phyloP scores from a whole-genome alignment of 2,113 vertebrate species.

The Picathartes gymnocephalus region DNA sequence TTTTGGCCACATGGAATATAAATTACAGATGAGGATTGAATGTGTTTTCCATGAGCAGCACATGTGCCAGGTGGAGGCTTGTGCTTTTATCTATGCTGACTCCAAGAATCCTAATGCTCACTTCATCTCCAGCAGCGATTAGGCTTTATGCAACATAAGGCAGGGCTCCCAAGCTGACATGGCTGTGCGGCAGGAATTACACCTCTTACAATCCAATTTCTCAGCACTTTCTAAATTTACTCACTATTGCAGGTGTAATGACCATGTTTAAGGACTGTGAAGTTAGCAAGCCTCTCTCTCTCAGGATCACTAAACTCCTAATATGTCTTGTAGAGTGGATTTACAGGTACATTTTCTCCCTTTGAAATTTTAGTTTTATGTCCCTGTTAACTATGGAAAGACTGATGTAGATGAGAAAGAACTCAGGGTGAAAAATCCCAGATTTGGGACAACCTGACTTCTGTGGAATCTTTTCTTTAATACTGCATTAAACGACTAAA shows the following conservation, averaged over 20 bases:
- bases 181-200: background rate
- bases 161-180: background rate
- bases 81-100: background rate
- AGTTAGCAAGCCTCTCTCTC: background rate
- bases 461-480: background rate
- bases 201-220: background rate
- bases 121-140: background rate
- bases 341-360: background rate
- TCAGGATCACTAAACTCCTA: background rate
- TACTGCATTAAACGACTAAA: background rate
- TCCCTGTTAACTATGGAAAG: background rate
- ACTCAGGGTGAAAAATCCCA: background rate
- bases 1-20: background rate
- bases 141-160: background rate
- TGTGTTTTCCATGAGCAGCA: background rate
- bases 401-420: background rate
- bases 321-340: background rate
- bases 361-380: background rate
- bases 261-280: background rate
- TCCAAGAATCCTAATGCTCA: background rate
- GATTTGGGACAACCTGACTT: background rate
- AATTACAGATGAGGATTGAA: background rate
- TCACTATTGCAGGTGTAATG: background rate
- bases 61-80: background rate
- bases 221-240: background rate